Conservation (phyloP, 1,140 invertebrate species). For the Bathynomus jamesi region DNA sequence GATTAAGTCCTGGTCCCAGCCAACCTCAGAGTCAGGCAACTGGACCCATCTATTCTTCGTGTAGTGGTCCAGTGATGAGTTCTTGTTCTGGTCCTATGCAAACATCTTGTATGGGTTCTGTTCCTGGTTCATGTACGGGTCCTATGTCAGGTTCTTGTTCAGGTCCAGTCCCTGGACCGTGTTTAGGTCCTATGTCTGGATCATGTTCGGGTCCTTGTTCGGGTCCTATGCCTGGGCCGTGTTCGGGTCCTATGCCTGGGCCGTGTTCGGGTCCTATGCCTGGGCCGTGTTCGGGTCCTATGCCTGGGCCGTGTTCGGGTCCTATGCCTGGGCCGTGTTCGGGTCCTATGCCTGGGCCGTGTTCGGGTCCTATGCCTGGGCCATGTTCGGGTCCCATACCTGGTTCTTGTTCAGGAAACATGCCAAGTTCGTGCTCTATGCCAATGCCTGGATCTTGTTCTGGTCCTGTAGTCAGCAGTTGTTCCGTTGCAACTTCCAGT, state of each 20-base stretch:
- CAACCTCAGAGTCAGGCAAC: not conserved
- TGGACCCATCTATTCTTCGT: not conserved
- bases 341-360: no score
- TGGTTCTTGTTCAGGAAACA: not conserved
- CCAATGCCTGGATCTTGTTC: not conserved
- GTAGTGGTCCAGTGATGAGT: not conserved
- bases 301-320: not conserved
- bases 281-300: not conserved
- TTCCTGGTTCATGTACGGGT: not conserved
- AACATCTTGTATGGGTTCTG: not conserved
- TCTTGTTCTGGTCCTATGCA: slow-evolving; percentile 9
- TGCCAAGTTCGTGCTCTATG: not conserved
- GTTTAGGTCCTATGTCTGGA: not conserved
- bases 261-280: not conserved
- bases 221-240: not conserved
- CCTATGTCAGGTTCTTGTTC: not conserved
- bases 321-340: no score
- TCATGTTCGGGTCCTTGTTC: not conserved
- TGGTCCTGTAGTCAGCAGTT: not conserved
- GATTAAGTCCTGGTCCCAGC: not conserved
- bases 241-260: not conserved
- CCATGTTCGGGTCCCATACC: not conserved
- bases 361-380: not conserved
- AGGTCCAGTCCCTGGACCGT: not conserved
- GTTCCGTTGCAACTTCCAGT: not conserved